Base-by-base conservation (phyloP, 2,797 vertebrate genomes). In the Cyclura pinguis region DNA sequence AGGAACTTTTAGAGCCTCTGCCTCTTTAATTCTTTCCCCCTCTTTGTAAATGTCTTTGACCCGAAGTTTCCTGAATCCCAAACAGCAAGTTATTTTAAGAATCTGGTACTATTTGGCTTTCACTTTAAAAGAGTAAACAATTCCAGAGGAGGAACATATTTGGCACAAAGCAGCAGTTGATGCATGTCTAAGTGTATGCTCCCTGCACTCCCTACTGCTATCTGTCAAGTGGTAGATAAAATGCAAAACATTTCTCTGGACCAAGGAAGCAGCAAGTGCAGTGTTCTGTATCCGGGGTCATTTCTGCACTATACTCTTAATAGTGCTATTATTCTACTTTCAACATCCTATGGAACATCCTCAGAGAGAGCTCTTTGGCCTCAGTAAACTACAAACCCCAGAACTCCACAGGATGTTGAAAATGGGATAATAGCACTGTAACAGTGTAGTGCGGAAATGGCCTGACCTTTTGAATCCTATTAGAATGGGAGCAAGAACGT, bases 51-150 rank as follows among this genome's bases (percentile, higher is more conserved):
- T 93, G 94, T 91, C 91, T 87, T 62, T 96, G 93, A 96, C 94
- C 94, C 89, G 93, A 87, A 81, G 86, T 96, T 96, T 95, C 93
- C 93, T 92, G 91, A 93, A 92, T 92, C 90, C 88, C 89, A 92
- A 94, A 91, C 92, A 95, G 89, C 86, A 92, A 96, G 93, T 93
- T 97, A 96, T 96, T 96, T 96, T 96, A 96, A 95, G 95, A 92
- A 86, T 91, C 92, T 69, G 90, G n/a, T 92, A 91, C 89, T 93
- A 76, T 95, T 93, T 89, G 87, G 91, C 91, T 96, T 96, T 95
- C 94, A 88, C 83, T 95, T 94, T 92, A 95, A 89, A 47, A 95
- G 89, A 92, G 92, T 96, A 96, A 95, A 96, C 74, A 90, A 91
- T 93, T 92, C 94, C 0, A 0, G 92, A 94, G 91, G 94, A 95